Evolutionary conservation across 2,797 vertebrate genomes (phyloP).

Genomic region (Enteromius fasciolatus): DNA sequence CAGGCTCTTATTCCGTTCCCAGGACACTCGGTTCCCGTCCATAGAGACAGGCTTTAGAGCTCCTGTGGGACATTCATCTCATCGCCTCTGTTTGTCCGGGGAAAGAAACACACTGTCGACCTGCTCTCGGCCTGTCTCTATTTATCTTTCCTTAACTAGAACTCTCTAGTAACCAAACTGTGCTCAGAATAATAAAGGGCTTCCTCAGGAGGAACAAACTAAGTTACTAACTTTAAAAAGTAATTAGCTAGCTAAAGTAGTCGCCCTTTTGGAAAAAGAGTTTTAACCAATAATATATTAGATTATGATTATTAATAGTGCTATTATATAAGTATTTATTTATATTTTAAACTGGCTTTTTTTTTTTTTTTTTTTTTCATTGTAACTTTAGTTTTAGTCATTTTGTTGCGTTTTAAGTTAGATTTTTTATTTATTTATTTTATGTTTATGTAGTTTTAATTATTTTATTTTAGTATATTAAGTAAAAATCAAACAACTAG

Average conservation of each 20-base stretch:
- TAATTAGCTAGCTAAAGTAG: neutral
- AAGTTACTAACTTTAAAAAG: neutral
- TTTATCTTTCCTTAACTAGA: conserved; percentile 22
- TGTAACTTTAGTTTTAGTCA: neutral
- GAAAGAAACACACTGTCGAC: conserved; percentile 23
- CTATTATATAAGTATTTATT: neutral
- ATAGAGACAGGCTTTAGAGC: conserved; percentile 45
- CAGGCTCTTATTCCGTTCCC: conserved; percentile 44
- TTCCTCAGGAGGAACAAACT: neutral
- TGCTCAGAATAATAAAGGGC: conserved; percentile 15
- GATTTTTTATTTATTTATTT: neutral
- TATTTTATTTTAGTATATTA: neutral
- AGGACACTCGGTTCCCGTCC: conserved; percentile 42
- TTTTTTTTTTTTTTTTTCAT: neutral
- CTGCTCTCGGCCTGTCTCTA: conserved; percentile 3
- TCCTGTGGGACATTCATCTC: conserved; percentile 29
- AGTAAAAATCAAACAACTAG: neutral
- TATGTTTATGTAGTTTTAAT: neutral
- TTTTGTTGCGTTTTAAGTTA: neutral
- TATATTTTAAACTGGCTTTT: neutral
- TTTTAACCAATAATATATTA: neutral
- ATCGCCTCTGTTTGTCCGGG: conserved; percentile 40
- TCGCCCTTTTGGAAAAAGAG: neutral
- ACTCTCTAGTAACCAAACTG: neutral
- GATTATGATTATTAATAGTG: neutral